These are phyloP conservation scores for Ormia ochracea DNA, from an alignment of 2,888 invertebrate genomes.

Conservation along the genomic window DNA sequence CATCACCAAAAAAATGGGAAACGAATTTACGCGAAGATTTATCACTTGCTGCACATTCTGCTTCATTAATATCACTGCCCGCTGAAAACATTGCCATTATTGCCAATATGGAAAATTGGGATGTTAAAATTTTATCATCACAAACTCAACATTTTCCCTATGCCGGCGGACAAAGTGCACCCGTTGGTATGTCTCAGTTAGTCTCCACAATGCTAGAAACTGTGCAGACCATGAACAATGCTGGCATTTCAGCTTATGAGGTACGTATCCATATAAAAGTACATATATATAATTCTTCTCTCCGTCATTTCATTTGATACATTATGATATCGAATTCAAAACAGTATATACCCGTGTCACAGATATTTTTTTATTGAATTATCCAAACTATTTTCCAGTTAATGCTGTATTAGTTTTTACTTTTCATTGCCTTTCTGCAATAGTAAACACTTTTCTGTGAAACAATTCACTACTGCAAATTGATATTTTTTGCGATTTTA, in stretches of 20 bases:
- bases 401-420: too few relatives aligned
- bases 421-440: too few relatives aligned
- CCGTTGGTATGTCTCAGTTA: constrained; percentile 87
- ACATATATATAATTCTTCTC: too few relatives aligned
- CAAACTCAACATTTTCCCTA: constrained; percentile 78
- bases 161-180: constrained; percentile 77
- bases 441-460: too few relatives aligned
- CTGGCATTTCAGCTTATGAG: constrained; percentile 86
- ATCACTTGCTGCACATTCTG: constrained; percentile 78
- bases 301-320: too few relatives aligned
- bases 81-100: constrained; percentile 89
- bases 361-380: too few relatives aligned
- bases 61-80: constrained; percentile 82
- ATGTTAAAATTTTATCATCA: constrained; percentile 78
- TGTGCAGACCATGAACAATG: constrained; percentile 85
- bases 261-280: too few relatives aligned
- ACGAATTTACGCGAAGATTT: constrained; percentile 78
- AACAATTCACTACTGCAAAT: too few relatives aligned
- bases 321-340: too few relatives aligned
- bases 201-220: constrained; percentile 91
- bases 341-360: too few relatives aligned
- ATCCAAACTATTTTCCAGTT: too few relatives aligned
- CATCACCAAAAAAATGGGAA: constrained; percentile 81
- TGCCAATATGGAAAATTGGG: constrained; percentile 88
- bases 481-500: too few relatives aligned